These are phyloP conservation scores for Hoplostethus atlanticus DNA, from an alignment of 2,797 vertebrate genomes.

Conservation along the genomic window DNA sequence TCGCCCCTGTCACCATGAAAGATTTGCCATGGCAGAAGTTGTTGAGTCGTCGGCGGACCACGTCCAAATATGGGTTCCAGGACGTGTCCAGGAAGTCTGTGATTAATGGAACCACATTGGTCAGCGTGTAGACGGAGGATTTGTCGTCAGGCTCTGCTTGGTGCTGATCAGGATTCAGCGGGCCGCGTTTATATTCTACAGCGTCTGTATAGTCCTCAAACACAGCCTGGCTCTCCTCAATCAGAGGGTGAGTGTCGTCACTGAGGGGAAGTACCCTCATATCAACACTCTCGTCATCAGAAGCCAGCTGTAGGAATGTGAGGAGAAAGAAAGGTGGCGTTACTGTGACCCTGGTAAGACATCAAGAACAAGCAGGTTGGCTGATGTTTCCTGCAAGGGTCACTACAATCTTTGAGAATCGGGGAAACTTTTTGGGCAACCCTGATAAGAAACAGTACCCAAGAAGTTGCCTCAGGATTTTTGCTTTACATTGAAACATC, in stretches of 20 bases:
- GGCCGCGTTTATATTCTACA: conserved; percentile 66
- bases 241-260: conserved; percentile 62
- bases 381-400: too few relatives aligned
- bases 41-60: conserved; percentile 78
- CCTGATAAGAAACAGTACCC: background rate
- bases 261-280: conserved; percentile 76
- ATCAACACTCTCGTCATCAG: conserved; percentile 68
- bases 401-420: too few relatives aligned
- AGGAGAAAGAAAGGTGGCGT: background rate
- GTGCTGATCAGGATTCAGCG: conserved; percentile 79
- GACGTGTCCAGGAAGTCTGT: conserved; percentile 65
- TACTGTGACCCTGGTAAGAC: background rate
- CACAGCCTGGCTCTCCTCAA: conserved; percentile 77
- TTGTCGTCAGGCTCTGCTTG: conserved; percentile 78
- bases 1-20: conserved; percentile 79
- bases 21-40: conserved; percentile 81
- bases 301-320: conserved; percentile 65
- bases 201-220: conserved; percentile 78
- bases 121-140: conserved; percentile 81
- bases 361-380: background rate
- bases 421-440: background rate
- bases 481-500: background rate
- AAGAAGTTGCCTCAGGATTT: background rate
- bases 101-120: conserved; percentile 77
- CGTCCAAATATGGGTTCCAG: conserved; percentile 73